Conservation (phyloP, 2,888 invertebrate genomes). For the Spodoptera exigua region DNA sequence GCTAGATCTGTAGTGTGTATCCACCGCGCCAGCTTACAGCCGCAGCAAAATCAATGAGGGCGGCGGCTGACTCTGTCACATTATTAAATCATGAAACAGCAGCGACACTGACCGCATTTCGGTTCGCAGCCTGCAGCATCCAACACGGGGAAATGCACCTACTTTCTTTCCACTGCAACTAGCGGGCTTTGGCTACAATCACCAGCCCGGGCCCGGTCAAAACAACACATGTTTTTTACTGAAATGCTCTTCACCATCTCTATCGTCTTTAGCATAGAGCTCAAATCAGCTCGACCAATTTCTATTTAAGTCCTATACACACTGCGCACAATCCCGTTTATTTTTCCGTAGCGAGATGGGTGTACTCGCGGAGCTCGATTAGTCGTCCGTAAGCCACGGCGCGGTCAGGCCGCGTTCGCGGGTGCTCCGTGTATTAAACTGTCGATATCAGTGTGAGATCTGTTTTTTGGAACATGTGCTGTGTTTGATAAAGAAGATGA, state of each 20-base stretch:
- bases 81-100: constrained; percentile 70
- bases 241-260: constrained; percentile 46
- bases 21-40: constrained; percentile 25
- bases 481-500: constrained; percentile 81
- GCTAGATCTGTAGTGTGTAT: constrained; percentile 24
- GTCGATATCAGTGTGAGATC: constrained; percentile 58
- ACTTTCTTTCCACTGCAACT: constrained; percentile 86
- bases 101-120: constrained; percentile 79
- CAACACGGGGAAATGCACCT: constrained; percentile 81
- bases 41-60: constrained; percentile 49
- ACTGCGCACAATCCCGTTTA: constrained; percentile 77
- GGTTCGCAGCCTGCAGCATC: constrained; percentile 77
- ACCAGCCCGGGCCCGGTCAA: constrained; percentile 47
- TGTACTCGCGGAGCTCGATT: constrained; percentile 57
- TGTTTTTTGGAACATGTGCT: constrained; percentile 77
- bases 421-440: constrained; percentile 36
- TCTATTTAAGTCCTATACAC: constrained; percentile 69
- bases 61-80: constrained; percentile 50
- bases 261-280: constrained; percentile 53
- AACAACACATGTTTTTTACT: constrained; percentile 65
- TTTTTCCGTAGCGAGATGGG: constrained; percentile 73
- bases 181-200: constrained; percentile 72
- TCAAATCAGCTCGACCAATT: constrained; percentile 55
- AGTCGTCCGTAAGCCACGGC: constrained; percentile 74
- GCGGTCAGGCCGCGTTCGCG: constrained; percentile 65